A percentile compares a stretch with the other conserved stretches of the same genome.
Evolutionary conservation across 2,888 invertebrate genomes (phyloP).

Genomic region (Temnothorax unifasciatus): DNA sequence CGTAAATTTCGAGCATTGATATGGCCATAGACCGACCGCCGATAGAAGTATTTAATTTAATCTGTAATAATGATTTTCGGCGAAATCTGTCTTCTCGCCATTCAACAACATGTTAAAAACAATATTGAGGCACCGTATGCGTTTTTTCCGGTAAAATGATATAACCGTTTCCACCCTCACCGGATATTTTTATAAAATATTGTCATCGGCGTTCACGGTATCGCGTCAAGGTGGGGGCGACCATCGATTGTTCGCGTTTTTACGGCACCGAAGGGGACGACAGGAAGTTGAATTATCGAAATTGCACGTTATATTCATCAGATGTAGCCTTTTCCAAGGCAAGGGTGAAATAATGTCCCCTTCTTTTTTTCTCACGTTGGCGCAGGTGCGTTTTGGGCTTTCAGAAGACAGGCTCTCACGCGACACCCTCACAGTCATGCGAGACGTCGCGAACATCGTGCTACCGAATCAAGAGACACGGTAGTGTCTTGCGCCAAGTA

Average conservation of each 20-base stretch:
- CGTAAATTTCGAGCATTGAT: no score
- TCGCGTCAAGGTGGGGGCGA: not conserved
- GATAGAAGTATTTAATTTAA: no score
- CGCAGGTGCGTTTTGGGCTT: slow-evolving; percentile 8
- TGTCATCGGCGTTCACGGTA: no score
- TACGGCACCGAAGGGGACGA: not conserved
- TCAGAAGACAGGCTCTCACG: not conserved
- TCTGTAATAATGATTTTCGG: no score
- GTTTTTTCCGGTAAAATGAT: no score
- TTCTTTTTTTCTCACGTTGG: not conserved
- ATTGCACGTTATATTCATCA: not conserved
- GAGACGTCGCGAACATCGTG: not conserved
- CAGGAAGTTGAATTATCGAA: slow-evolving; percentile 29
- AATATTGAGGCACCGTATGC: no score
- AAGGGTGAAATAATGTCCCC: slow-evolving; percentile 7
- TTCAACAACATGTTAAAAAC: no score
- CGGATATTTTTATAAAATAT: no score
- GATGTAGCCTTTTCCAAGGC: slow-evolving; percentile 4
- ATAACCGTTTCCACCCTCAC: no score
- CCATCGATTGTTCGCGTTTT: not conserved
- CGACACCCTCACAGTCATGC: not conserved
- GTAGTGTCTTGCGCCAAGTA: no score
- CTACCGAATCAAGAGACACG: not conserved
- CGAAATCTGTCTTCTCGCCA: no score
- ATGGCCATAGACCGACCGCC: no score